phyloP scores from a whole-genome alignment of 2,797 vertebrate species.

The Lagorchestes hirsutus region DNA sequence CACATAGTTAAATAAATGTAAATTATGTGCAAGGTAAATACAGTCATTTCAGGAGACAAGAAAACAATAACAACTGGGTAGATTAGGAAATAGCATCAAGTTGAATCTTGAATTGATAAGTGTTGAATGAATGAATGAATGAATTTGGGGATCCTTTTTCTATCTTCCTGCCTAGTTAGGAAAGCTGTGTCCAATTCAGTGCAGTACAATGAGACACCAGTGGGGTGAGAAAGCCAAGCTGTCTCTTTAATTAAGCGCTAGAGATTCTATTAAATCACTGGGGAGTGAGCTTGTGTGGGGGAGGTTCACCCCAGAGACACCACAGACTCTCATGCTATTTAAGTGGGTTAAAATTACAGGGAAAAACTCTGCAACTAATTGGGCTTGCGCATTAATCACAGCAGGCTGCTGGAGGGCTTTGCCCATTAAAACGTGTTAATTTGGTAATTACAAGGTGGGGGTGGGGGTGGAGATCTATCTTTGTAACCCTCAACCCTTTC shows the following conservation, averaged over 20 bases:
- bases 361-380: slow-evolving; percentile 82
- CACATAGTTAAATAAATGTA: background rate
- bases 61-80: background rate
- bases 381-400: slow-evolving; percentile 84
- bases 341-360: slow-evolving; percentile 82
- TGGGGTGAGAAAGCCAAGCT: slow-evolving; percentile 6
- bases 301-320: slow-evolving; percentile 81
- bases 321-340: slow-evolving; percentile 79
- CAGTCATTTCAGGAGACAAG: background rate
- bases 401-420: slow-evolving; percentile 81
- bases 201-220: slow-evolving; percentile 18
- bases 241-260: slow-evolving; percentile 74
- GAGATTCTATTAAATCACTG: slow-evolving; percentile 81
- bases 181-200: background rate
- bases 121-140: slow-evolving; percentile 43
- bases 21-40: background rate
- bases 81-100: background rate
- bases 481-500: slow-evolving; percentile 79
- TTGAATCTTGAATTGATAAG: background rate
- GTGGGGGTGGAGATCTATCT: slow-evolving; percentile 77
- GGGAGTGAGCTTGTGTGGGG: slow-evolving; percentile 72
- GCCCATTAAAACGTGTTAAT: slow-evolving; percentile 85
- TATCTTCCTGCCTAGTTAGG: background rate
- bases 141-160: slow-evolving; percentile 53
- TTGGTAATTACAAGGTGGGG: slow-evolving; percentile 84